A percentile compares a stretch with the other conserved stretches of the same genome.
phyloP scores from a whole-genome alignment of 2,888 invertebrate species.

The Tricholauxania praeusta region DNA sequence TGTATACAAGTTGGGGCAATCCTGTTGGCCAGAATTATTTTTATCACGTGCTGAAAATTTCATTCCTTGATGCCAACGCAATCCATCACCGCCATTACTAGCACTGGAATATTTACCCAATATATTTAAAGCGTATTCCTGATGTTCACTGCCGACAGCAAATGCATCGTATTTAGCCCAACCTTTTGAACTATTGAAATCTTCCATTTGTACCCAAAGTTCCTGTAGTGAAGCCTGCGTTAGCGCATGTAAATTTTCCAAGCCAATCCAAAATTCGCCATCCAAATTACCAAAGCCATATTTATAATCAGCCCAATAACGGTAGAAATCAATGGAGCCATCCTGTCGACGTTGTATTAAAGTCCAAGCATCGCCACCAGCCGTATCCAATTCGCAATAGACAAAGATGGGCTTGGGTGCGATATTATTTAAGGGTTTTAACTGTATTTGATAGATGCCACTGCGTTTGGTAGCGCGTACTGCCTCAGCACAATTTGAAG shows the following conservation, averaged over 20 bases:
- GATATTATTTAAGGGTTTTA: not conserved
- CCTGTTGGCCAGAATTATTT: too few species aligned
- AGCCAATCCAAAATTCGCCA: constrained; percentile 18
- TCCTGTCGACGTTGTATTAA: constrained; percentile 31
- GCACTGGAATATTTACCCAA: constrained; percentile 13
- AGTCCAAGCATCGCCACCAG: not conserved
- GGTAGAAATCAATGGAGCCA: constrained; percentile 24
- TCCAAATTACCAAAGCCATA: constrained; percentile 15
- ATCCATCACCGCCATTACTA: not conserved
- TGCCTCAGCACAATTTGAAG: not conserved
- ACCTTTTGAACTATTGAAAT: constrained; percentile 31
- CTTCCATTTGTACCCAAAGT: constrained; percentile 28
- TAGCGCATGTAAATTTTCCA: constrained; percentile 24
- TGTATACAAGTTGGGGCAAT: too few species aligned
- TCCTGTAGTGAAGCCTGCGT: constrained; percentile 21
- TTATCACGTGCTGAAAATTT: too few species aligned
- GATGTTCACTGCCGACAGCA: constrained; percentile 19
- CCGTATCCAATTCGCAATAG: too few species aligned
- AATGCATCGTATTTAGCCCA: constrained; percentile 30
- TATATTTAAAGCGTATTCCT: constrained; percentile 24
- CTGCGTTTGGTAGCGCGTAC: not conserved
- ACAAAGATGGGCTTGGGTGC: too few species aligned
- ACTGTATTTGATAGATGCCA: not conserved
- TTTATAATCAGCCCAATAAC: constrained; percentile 14
- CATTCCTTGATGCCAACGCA: not conserved